These are phyloP conservation scores for Echinometra lucunter DNA, from an alignment of 53 echinoderm and acorn worm species.

Conservation along the genomic window DNA sequence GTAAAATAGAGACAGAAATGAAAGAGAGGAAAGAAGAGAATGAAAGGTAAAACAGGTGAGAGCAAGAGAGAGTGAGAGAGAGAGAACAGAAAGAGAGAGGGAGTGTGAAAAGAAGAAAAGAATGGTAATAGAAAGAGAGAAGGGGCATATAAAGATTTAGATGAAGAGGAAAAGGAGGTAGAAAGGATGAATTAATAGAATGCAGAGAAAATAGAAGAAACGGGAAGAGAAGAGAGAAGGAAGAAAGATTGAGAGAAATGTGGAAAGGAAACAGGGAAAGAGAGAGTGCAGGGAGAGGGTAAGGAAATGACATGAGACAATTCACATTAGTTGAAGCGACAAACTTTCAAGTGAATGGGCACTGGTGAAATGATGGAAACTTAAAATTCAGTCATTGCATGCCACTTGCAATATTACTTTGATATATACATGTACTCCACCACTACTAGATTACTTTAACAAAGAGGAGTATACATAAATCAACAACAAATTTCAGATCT, in stretches of 20 bases:
- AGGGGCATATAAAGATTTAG: not conserved
- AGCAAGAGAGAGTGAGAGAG: not conserved
- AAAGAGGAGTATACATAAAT: no score
- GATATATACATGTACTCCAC: no score
- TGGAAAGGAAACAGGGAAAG: not conserved
- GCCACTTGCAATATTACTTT: not conserved
- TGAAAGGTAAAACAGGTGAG: not conserved
- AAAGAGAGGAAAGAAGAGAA: not conserved
- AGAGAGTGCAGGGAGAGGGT: not conserved
- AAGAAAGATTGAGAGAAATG: not conserved
- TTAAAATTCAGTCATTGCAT: not conserved
- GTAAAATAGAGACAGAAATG: not conserved
- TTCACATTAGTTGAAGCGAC: constrained; percentile 22
- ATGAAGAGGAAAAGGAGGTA: not conserved
- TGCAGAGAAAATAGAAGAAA: not conserved
- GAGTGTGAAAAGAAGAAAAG: not conserved
- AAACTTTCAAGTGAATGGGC: not conserved
- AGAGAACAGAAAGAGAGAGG: not conserved
- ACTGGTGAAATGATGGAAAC: not conserved
- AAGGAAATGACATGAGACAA: constrained; percentile 21
- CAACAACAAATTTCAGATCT: no score
- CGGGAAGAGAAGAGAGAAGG: not conserved
- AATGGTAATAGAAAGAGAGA: not conserved
- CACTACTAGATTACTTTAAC: no score
- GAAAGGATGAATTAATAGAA: no score